These are phyloP conservation scores for Anhinga rufa DNA, from an alignment of 2,113 vertebrate genomes.

Conservation along the genomic window DNA sequence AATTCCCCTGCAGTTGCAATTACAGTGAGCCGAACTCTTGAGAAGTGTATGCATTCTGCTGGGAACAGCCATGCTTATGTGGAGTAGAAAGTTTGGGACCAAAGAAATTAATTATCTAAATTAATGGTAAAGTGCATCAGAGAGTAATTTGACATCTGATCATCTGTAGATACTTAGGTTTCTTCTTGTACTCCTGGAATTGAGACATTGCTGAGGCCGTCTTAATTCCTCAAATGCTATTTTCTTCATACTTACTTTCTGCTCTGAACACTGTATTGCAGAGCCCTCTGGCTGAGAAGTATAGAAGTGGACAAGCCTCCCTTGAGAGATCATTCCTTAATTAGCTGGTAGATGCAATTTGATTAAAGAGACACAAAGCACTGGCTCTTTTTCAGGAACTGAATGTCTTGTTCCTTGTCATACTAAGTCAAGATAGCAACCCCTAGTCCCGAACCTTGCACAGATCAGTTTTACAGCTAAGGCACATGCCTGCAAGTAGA, in stretches of 20 bases:
- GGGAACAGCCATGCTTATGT: not conserved
- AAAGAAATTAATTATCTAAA: not conserved
- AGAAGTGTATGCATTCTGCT: not conserved
- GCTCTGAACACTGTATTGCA: not conserved
- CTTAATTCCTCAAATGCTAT: not conserved
- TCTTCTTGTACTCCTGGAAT: not conserved
- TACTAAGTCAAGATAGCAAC: not conserved
- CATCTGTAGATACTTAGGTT: not conserved
- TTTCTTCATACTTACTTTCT: not conserved
- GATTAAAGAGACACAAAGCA: not conserved
- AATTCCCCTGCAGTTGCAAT: not conserved
- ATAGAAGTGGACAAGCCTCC: not conserved
- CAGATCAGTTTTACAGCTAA: not conserved
- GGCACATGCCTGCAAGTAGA: not conserved
- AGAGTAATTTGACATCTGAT: not conserved
- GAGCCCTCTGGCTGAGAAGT: slow-evolving; percentile 37
- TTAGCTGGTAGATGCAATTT: not conserved
- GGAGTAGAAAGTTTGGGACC: not conserved
- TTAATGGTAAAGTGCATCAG: not conserved
- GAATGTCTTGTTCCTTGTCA: not conserved
- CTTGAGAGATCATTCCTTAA: slow-evolving; percentile 23
- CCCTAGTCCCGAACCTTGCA: not conserved
- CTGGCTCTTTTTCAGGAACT: slow-evolving; percentile 3
- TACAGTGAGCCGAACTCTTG: not conserved
- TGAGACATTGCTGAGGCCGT: not conserved